phyloP scores from a whole-genome alignment of 2,113 vertebrate genomes.

The Ictalurus furcatus region DNA sequence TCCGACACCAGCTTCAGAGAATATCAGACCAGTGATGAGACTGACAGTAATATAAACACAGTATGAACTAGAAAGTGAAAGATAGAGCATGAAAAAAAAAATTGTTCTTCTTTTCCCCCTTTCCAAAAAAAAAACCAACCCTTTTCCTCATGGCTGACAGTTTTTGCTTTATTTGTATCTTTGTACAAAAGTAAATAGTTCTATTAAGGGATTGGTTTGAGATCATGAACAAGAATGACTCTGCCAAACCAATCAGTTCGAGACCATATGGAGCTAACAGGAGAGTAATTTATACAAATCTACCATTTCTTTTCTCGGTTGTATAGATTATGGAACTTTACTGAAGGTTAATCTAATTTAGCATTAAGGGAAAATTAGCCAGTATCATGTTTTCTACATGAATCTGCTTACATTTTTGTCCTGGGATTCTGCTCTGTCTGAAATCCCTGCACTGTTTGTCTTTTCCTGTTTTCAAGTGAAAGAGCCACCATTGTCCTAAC shows the following conservation, averaged over 20 bases:
- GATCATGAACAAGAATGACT: slow-evolving; percentile 29
- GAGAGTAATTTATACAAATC: slow-evolving; percentile 31
- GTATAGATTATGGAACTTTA: slow-evolving; percentile 33
- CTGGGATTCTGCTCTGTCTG: slow-evolving; percentile 16
- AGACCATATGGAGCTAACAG: neutral
- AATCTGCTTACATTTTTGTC: slow-evolving; percentile 15
- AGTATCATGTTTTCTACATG: slow-evolving; percentile 18
- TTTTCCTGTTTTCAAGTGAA: slow-evolving; percentile 14
- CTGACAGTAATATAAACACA: slow-evolving; percentile 43
- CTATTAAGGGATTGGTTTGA: slow-evolving; percentile 43
- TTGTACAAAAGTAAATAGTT: slow-evolving; percentile 46
- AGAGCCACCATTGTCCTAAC: neutral
- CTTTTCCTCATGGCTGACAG: slow-evolving; percentile 37
- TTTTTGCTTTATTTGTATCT: slow-evolving; percentile 66
- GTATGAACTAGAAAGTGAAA: slow-evolving; percentile 32
- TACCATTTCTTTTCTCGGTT: neutral
- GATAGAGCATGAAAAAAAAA: slow-evolving; percentile 29
- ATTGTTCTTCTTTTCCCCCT: slow-evolving; percentile 29
- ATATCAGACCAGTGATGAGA: slow-evolving; percentile 44
- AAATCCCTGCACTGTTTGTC: slow-evolving; percentile 4
- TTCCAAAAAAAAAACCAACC: neutral
- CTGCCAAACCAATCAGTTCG: neutral
- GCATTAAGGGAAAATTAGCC: slow-evolving; percentile 30
- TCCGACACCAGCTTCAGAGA: slow-evolving; percentile 29
- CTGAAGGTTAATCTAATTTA: slow-evolving; percentile 24